Percentiles rank a stretch among this genome's conserved stretches.
These are phyloP conservation scores for Eulemur rufifrons DNA, from an alignment of 2,113 vertebrate genomes.

Conservation along the genomic window DNA sequence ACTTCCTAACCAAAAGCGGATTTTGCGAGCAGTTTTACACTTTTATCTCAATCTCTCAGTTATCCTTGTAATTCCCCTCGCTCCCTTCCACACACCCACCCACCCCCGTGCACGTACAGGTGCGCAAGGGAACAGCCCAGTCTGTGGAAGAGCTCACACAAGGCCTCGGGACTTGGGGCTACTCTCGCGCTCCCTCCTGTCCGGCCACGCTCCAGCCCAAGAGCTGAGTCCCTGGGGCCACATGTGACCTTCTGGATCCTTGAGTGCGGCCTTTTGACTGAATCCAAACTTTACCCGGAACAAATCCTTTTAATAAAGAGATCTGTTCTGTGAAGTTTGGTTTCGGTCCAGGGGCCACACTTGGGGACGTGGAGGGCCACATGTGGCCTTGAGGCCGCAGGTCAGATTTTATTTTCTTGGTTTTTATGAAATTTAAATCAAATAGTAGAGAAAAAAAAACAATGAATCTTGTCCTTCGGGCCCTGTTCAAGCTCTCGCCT, in stretches of 20 bases:
- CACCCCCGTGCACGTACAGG: fast-evolving
- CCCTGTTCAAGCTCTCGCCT: neutral
- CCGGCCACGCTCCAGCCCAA: neutral
- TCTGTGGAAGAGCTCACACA: neutral
- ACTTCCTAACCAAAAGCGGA: neutral
- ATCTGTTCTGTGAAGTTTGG: no score
- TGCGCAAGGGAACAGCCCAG: fast-evolving
- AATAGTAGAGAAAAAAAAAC: neutral
- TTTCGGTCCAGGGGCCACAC: no score
- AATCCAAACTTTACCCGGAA: no score
- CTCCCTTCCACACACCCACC: neutral
- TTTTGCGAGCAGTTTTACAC: neutral
- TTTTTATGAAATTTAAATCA: neutral
- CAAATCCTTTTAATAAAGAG: no score
- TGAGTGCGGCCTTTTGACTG: no score
- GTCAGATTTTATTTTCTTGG: neutral
- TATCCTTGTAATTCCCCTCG: neutral
- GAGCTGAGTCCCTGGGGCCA: no score
- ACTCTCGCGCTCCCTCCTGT: neutral
- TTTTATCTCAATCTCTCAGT: neutral
- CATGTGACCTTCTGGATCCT: no score
- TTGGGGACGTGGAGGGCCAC: no score
- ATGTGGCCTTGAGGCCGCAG: no score
- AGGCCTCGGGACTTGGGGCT: no score
- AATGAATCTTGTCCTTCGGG: neutral